Percentiles rank a stretch among this genome's conserved stretches.
Evolutionary conservation across 1,140 invertebrate species (phyloP).

Genomic region (Triops longicaudatus): DNA sequence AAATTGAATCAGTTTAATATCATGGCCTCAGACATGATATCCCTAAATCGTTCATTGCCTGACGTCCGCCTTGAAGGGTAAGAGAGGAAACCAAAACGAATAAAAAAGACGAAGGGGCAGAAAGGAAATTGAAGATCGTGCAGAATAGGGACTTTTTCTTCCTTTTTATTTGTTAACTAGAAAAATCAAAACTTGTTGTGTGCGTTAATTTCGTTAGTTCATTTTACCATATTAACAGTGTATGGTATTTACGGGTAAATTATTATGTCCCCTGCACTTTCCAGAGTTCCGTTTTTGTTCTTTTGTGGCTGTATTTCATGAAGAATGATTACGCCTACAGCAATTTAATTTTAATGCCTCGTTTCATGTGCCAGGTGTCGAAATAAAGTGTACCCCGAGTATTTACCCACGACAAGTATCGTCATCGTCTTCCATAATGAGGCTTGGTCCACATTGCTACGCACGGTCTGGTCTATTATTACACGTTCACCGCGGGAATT

Average conservation of each 20-base stretch:
- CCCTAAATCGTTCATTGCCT: conserved; percentile 85
- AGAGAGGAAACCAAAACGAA: conserved; percentile 38
- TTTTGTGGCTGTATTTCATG: too few species aligned
- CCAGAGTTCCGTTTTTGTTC: too few species aligned
- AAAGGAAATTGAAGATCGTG: too few species aligned
- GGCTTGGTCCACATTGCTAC: conserved; percentile 88
- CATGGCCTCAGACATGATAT: conserved; percentile 94
- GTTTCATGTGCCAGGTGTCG: conserved; percentile 55
- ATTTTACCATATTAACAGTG: too few species aligned
- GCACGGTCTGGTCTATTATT: conserved; percentile 95
- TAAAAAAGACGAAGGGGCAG: too few species aligned
- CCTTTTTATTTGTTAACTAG: not conserved
- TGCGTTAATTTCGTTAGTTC: too few species aligned
- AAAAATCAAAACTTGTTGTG: too few species aligned
- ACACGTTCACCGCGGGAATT: conserved; percentile 76
- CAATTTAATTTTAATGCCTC: not conserved
- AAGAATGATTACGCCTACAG: too few species aligned
- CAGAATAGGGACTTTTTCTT: not conserved
- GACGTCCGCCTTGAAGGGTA: conserved; percentile 88
- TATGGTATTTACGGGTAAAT: too few species aligned
- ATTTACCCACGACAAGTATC: conserved; percentile 80
- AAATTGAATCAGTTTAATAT: conserved; percentile 98
- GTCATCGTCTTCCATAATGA: conserved; percentile 98
- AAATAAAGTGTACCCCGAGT: conserved; percentile 61
- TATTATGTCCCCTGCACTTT: too few species aligned